Conservation (phyloP, 2,797 vertebrate species). For the Anguilla obscura region DNA sequence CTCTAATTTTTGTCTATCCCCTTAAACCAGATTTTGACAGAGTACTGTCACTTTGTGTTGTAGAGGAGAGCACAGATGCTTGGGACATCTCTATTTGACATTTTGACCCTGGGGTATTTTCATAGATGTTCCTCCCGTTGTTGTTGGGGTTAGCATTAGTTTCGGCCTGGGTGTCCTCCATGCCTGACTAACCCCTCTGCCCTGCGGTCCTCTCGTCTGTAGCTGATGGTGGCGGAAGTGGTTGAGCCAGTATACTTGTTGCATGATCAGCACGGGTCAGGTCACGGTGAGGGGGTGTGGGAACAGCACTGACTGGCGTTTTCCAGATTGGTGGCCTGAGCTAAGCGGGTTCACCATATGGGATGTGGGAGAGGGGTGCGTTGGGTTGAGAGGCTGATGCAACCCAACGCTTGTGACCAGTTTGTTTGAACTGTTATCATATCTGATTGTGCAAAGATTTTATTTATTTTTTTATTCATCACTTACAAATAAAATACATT, state of each 20-base stretch:
- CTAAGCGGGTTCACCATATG: background rate
- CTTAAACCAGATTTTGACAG: background rate
- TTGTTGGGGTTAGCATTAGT: background rate
- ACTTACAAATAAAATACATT: background rate
- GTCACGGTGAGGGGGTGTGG: background rate
- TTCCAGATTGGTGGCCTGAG: background rate
- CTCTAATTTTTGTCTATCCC: background rate
- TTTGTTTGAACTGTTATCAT: background rate
- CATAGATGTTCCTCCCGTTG: background rate
- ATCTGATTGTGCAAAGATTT: background rate
- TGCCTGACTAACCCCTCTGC: background rate
- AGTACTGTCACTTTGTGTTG: background rate
- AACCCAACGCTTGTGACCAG: constrained; percentile 2
- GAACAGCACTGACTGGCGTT: background rate
- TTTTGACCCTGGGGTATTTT: constrained; percentile 8
- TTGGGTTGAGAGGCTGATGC: background rate
- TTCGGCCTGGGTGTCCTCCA: background rate
- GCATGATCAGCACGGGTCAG: background rate
- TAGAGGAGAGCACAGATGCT: background rate
- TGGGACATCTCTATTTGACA: background rate
- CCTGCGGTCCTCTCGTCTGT: background rate
- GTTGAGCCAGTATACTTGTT: constrained; percentile 4
- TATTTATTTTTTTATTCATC: background rate
- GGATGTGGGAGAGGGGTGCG: background rate
- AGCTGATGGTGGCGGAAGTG: background rate